Conservation (phyloP, 1,140 invertebrate genomes). For the Holcopasites calliopsidis region DNA sequence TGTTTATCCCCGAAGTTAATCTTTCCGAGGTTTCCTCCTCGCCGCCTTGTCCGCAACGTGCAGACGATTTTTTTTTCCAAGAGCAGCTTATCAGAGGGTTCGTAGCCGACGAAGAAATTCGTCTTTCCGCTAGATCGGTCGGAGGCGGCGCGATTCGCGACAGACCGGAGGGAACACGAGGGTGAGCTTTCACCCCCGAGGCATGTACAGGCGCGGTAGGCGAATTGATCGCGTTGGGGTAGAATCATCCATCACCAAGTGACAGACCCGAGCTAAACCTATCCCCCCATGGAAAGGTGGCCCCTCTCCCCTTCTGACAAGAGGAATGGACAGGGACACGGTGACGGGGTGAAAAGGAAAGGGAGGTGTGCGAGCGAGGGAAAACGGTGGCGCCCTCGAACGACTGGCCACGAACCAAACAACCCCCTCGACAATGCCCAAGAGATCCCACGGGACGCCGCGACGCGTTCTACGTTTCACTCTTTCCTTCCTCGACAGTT, state of each 20-base stretch:
- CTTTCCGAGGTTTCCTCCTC: no score
- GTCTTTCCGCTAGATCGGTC: conserved; percentile 51
- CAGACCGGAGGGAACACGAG: conserved; percentile 28
- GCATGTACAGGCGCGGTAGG: conserved; percentile 65
- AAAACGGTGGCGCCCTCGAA: conserved; percentile 65
- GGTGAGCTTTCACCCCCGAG: conserved; percentile 59
- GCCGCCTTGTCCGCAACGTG: no score
- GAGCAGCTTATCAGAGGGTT: not conserved
- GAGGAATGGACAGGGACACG: conserved; percentile 64
- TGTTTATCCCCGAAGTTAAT: no score
- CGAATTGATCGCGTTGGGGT: conserved; percentile 78
- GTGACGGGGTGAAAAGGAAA: conserved; percentile 48
- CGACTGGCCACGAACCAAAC: conserved; percentile 73
- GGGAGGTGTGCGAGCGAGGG: conserved; percentile 42
- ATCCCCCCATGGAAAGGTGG: conserved; percentile 59
- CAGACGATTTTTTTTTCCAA: not conserved
- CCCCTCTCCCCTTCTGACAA: conserved; percentile 51
- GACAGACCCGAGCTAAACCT: conserved; percentile 75
- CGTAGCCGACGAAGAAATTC: conserved; percentile 45
- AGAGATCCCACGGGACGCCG: conserved; percentile 69
- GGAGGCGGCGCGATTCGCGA: conserved; percentile 50
- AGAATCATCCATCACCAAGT: conserved; percentile 79
- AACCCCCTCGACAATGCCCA: conserved; percentile 70
- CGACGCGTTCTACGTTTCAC: conserved; percentile 38
- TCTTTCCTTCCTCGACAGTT: conserved; percentile 17